Percentiles rank a stretch among this genome's conserved stretches.
phyloP scores from a whole-genome alignment of 1,140 invertebrate species.

The Drosophila serrata region DNA sequence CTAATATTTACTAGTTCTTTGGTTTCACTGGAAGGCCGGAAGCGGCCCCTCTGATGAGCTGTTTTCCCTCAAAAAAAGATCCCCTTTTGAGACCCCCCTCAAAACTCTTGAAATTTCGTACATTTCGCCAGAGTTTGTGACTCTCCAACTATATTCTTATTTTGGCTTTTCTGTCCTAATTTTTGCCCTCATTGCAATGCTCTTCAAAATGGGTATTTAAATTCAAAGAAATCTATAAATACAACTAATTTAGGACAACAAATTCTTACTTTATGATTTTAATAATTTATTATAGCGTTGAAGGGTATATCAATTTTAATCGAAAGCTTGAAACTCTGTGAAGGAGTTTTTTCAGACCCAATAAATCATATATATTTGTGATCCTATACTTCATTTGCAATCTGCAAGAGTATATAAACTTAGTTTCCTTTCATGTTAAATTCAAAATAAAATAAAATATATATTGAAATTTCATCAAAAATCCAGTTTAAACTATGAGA shows the following conservation, averaged over 20 bases:
- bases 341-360: no score
- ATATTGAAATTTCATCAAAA: neutral
- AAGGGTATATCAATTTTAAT: no score
- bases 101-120: constrained; percentile 10
- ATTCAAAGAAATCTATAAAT: neutral
- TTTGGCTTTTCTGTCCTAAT: neutral
- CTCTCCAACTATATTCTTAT: constrained; percentile 36
- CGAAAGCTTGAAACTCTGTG: no score
- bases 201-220: neutral
- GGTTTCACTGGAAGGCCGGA: neutral
- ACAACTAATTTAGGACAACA: neutral
- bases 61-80: constrained; percentile 17
- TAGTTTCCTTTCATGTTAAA: no score
- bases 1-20: neutral
- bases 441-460: neutral
- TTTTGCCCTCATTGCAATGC: neutral
- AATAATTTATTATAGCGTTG: no score
- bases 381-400: no score
- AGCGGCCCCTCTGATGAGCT: constrained; percentile 48
- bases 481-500: neutral
- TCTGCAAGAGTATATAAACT: no score
- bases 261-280: no score
- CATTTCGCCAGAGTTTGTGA: constrained; percentile 45
- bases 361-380: no score
- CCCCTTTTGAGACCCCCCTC: neutral